phyloP scores from a whole-genome alignment of 2,888 invertebrate genomes.

The Dicranocentrus wangi region DNA sequence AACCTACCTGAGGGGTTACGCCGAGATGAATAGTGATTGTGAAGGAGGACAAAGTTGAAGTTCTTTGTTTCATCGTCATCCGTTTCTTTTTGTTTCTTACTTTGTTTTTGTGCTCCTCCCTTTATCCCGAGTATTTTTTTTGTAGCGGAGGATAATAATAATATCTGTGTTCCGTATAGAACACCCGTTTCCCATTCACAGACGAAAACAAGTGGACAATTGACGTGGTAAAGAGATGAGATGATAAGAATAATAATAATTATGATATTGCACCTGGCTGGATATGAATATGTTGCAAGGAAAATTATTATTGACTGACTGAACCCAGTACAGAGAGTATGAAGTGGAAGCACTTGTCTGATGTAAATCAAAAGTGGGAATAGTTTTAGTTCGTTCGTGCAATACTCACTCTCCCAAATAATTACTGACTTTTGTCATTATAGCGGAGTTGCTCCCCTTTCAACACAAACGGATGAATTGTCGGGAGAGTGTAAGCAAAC shows the following conservation, averaged over 20 bases:
- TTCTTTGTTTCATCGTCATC: slow-evolving; percentile 44
- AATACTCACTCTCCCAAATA: too few species aligned
- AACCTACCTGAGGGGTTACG: slow-evolving; percentile 59
- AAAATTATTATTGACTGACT: background rate
- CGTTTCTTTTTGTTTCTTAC: slow-evolving; percentile 25
- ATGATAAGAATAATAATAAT: slow-evolving; percentile 22
- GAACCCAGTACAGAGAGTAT: background rate
- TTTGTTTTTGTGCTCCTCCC: slow-evolving; percentile 11
- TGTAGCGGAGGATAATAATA: background rate
- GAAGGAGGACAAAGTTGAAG: slow-evolving; percentile 9
- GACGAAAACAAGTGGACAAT: too few species aligned
- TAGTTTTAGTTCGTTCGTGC: too few species aligned
- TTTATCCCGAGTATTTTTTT: slow-evolving; percentile 7
- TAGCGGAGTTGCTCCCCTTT: background rate
- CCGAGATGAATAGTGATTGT: slow-evolving; percentile 24
- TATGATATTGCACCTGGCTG: slow-evolving; percentile 27
- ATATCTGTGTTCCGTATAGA: background rate
- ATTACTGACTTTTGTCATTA: too few species aligned
- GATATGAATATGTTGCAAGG: slow-evolving; percentile 17
- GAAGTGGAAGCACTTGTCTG: slow-evolving; percentile 4
- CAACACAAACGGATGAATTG: background rate
- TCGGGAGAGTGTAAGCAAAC: background rate
- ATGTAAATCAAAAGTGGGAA: too few species aligned
- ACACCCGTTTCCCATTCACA: too few species aligned
- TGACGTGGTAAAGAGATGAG: slow-evolving; percentile 10